Conservation (phyloP, 2,797 vertebrate species). For the Columba guinea region DNA sequence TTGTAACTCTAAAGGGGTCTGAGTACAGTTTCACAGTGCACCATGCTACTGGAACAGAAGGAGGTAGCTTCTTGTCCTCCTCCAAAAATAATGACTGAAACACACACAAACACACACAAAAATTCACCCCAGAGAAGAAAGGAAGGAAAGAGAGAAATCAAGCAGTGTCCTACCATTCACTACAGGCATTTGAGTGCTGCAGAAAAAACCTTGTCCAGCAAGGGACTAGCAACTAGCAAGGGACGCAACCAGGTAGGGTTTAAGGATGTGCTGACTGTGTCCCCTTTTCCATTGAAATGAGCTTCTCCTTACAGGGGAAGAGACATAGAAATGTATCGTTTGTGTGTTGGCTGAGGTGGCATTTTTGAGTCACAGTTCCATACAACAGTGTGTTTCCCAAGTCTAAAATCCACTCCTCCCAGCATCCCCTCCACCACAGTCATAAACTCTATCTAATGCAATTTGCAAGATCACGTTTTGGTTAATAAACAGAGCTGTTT, state of each 20-base stretch:
- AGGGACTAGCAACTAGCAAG: not conserved
- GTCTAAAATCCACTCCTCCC: not conserved
- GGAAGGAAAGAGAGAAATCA: not conserved
- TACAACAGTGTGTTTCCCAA: not conserved
- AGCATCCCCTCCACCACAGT: accelerated
- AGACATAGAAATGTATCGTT: not conserved
- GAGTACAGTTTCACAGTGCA: not conserved
- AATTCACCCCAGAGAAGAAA: not conserved
- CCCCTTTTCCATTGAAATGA: not conserved
- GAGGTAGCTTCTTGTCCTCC: not conserved
- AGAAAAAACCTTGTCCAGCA: not conserved
- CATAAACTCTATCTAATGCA: not conserved
- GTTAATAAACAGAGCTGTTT: not conserved
- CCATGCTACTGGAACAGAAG: not conserved
- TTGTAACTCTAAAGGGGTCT: not conserved
- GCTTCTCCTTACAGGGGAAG: not conserved
- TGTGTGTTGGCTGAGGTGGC: not conserved
- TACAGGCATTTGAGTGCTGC: not conserved
- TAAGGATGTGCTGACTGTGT: not conserved
- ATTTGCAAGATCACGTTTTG: not conserved
- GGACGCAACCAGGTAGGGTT: not conserved
- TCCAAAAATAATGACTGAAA: not conserved
- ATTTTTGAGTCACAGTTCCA: not conserved
- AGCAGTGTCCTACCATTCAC: not conserved
- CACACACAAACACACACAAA: too few relatives aligned